phyloP scores from a whole-genome alignment of 2,888 invertebrate species.

The Shargacucullia verbasci region DNA sequence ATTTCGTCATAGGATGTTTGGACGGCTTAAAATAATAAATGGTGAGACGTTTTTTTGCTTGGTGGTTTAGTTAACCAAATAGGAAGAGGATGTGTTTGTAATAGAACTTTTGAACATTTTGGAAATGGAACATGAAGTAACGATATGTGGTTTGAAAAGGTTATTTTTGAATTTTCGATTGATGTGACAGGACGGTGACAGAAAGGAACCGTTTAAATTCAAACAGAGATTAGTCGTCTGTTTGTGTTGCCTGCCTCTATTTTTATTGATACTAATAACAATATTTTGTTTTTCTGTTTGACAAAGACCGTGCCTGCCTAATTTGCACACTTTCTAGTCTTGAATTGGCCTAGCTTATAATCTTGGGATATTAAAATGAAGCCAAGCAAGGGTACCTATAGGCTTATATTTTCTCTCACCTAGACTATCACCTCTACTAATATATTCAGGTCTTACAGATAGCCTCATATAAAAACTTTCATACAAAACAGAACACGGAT shows the following conservation, averaged over 20 bases:
- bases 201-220: slow-evolving; percentile 2
- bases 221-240: background rate
- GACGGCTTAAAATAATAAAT: slow-evolving; percentile 36
- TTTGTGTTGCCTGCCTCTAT: no score
- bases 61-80: slow-evolving; percentile 27
- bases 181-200: slow-evolving; percentile 13
- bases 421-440: slow-evolving; percentile 11
- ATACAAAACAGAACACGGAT: slow-evolving; percentile 36
- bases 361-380: no score
- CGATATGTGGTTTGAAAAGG: slow-evolving; percentile 7
- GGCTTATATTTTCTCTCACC: slow-evolving; percentile 8
- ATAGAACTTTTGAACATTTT: slow-evolving; percentile 9
- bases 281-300: no score
- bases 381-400: no score
- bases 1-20: slow-evolving; percentile 53
- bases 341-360: no score
- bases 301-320: no score
- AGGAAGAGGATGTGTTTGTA: slow-evolving; percentile 29
- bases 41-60: slow-evolving; percentile 24
- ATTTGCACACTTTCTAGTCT: background rate
- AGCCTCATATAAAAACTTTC: slow-evolving; percentile 38
- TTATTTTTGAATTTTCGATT: slow-evolving; percentile 14
- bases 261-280: no score
- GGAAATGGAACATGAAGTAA: slow-evolving; percentile 14
- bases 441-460: slow-evolving; percentile 24